These are phyloP conservation scores for Congeria kusceri DNA, from an alignment of 2,888 invertebrate species.

Conservation along the genomic window DNA sequence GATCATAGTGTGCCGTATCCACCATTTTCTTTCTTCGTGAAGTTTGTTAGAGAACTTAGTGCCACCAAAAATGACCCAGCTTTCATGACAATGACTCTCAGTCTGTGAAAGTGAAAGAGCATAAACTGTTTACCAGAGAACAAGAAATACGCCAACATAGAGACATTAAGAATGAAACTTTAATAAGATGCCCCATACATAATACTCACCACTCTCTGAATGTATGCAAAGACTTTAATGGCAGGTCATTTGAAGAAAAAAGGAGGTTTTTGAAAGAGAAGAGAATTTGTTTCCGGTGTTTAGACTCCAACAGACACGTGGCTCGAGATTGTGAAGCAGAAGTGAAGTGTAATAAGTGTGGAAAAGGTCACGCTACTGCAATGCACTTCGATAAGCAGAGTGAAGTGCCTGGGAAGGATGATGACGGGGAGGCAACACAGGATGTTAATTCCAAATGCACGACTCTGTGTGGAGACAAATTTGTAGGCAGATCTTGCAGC, in stretches of 20 bases:
- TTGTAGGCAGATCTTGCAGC: neutral
- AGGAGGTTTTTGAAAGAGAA: neutral
- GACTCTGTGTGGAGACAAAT: neutral
- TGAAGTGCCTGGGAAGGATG: neutral
- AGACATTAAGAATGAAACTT: neutral
- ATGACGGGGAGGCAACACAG: neutral
- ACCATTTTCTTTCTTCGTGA: neutral
- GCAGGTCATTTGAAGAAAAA: neutral
- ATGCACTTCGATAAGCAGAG: neutral
- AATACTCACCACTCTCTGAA: neutral
- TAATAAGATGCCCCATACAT: neutral
- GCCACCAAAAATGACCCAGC: neutral
- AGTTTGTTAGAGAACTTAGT: neutral
- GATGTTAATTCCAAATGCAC: neutral
- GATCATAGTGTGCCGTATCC: neutral
- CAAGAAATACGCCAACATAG: neutral
- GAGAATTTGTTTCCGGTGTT: neutral
- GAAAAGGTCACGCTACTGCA: neutral
- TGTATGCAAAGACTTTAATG: neutral
- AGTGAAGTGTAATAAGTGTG: neutral
- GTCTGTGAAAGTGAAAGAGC: neutral
- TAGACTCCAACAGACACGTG: neutral
- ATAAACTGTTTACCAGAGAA: neutral
- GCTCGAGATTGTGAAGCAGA: neutral
- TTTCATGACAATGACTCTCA: neutral